These are phyloP conservation scores for Sebastes dallii DNA, from an alignment of 2,797 vertebrate species.

Conservation along the genomic window DNA sequence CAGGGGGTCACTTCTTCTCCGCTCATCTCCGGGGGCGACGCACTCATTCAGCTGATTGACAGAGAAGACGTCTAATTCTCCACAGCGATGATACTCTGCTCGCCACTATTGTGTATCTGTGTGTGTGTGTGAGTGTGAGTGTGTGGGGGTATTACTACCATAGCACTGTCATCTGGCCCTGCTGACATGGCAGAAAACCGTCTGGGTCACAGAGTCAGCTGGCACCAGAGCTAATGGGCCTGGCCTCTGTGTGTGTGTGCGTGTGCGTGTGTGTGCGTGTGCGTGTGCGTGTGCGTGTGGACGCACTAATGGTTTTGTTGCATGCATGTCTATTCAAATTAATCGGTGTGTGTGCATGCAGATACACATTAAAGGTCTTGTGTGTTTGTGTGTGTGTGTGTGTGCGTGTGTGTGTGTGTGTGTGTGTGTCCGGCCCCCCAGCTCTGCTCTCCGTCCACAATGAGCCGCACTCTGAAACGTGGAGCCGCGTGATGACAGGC, in stretches of 20 bases:
- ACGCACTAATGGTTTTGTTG: constrained; percentile 37
- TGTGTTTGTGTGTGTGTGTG: background rate
- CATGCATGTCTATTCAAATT: constrained; percentile 35
- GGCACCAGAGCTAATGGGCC: constrained; percentile 85
- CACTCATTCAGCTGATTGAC: constrained; percentile 39
- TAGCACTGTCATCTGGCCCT: constrained; percentile 76
- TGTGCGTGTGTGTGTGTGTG: constrained; percentile 17
- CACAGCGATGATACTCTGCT: constrained; percentile 38
- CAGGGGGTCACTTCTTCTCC: constrained; percentile 41
- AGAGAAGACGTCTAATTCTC: constrained; percentile 45
- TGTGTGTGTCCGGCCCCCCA: constrained; percentile 23
- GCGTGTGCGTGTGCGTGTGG: constrained; percentile 8
- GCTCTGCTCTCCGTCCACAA: constrained; percentile 65
- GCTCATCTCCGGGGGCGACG: constrained; percentile 4
- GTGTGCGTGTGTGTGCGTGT: background rate
- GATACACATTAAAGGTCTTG: constrained; percentile 16
- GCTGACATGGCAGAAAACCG: constrained; percentile 82
- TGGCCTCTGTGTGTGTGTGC: constrained; percentile 52
- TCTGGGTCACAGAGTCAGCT: constrained; percentile 88
- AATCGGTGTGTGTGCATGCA: constrained; percentile 17
- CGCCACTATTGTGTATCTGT: constrained; percentile 26
- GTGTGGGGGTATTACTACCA: constrained; percentile 42
- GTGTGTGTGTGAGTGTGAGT: constrained; percentile 18
- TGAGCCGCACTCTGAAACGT: constrained; percentile 76
- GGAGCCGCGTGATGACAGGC: constrained; percentile 84